phyloP scores from a whole-genome alignment of 1,140 invertebrate species.

The Macrostomum lignano region DNA sequence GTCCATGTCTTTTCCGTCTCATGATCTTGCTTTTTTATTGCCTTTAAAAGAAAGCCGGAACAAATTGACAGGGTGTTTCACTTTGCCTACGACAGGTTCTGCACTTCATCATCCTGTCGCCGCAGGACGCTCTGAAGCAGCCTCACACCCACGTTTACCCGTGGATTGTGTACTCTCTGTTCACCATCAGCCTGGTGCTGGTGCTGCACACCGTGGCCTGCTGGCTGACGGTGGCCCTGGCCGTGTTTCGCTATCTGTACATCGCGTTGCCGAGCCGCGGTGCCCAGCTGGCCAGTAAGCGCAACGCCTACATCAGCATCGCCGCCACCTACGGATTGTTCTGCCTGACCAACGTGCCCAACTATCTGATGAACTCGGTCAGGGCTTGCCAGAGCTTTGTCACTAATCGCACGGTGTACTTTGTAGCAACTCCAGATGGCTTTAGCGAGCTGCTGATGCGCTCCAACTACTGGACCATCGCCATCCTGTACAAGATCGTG shows the following conservation, averaged over 20 bases:
- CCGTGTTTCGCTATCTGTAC: constrained; percentile 67
- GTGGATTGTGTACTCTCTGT: constrained; percentile 19
- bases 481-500: constrained; percentile 21
- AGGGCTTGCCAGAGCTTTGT: not conserved
- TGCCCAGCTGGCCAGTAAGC: constrained; percentile 40
- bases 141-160: constrained; percentile 11
- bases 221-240: constrained; percentile 61
- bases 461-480: constrained; percentile 17
- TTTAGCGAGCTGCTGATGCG: too few relatives aligned
- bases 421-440: too few relatives aligned
- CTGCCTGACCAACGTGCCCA: constrained; percentile 45
- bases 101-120: too few relatives aligned
- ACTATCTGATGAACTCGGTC: constrained; percentile 32
- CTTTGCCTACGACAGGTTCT: too few relatives aligned
- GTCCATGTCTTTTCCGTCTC: too few relatives aligned
- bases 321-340: constrained; percentile 40
- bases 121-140: too few relatives aligned
- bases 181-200: constrained; percentile 37
- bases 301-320: constrained; percentile 41
- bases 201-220: constrained; percentile 71
- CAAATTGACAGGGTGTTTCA: too few relatives aligned
- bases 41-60: too few relatives aligned
- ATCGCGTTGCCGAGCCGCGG: constrained; percentile 46
- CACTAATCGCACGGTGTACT: too few relatives aligned
- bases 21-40: too few relatives aligned